Evolutionary conservation across 1,140 invertebrate species (phyloP).

Genomic region (Eumeta japonica): DNA sequence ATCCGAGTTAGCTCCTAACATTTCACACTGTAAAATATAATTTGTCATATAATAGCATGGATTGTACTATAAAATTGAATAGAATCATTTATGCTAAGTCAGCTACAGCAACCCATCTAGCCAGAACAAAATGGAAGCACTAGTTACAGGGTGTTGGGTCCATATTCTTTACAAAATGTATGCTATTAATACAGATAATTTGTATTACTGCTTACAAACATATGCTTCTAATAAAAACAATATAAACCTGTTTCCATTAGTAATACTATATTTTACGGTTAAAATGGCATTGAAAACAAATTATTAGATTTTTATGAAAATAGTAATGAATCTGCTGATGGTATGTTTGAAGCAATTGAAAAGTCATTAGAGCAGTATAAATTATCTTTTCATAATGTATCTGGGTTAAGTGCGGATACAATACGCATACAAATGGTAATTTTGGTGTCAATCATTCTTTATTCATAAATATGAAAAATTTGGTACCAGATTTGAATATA

Average conservation of each 20-base stretch:
- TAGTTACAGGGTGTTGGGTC: background rate
- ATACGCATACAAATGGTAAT: constrained; percentile 6
- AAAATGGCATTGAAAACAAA: background rate
- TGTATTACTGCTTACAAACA: background rate
- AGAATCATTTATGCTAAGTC: background rate
- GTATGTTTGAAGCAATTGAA: too few relatives aligned
- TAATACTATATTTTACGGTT: background rate
- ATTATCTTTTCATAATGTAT: constrained; percentile 3
- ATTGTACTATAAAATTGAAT: background rate
- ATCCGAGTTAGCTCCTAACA: background rate
- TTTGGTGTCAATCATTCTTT: background rate
- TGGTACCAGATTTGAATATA: background rate
- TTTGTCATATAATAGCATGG: too few relatives aligned
- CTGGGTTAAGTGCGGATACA: constrained; percentile 16
- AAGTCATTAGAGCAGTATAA: constrained; percentile 7
- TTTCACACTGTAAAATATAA: background rate
- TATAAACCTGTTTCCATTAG: background rate
- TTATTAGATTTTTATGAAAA: too few relatives aligned
- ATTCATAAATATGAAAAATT: background rate
- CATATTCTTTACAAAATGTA: background rate
- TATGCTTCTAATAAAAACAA: background rate
- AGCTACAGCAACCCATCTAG: constrained; percentile 2
- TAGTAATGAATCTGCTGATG: too few relatives aligned
- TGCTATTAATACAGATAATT: background rate
- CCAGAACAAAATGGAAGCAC: background rate